phyloP scores from a whole-genome alignment of 2,888 invertebrate species.

The Nemurella pictetii region DNA sequence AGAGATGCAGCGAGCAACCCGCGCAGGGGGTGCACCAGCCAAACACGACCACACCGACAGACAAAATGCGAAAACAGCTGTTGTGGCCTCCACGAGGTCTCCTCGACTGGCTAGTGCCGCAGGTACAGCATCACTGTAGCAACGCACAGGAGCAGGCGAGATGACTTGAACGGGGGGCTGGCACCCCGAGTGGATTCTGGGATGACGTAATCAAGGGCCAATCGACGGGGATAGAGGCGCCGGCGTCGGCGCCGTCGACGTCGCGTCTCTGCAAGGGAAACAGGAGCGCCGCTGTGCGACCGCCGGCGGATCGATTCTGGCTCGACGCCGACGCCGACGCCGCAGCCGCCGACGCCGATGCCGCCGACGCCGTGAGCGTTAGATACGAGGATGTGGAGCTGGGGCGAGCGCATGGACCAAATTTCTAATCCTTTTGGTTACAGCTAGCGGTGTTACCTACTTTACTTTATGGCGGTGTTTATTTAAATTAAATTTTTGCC shows the following conservation, averaged over 20 bases:
- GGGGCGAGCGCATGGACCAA: neutral
- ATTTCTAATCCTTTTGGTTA: neutral
- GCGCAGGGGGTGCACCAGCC: neutral
- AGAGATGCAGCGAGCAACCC: neutral
- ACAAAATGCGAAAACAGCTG: neutral
- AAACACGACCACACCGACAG: neutral
- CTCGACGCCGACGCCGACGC: neutral
- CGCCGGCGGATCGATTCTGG: neutral
- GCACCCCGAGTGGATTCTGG: slow-evolving; percentile 30
- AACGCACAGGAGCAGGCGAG: slow-evolving; percentile 5
- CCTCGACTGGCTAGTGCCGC: neutral
- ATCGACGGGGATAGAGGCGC: slow-evolving; percentile 30
- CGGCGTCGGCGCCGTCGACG: slow-evolving; percentile 31
- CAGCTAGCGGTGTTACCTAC: neutral
- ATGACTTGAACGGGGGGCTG: neutral
- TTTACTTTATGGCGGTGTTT: neutral
- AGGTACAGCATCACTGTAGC: slow-evolving; percentile 23
- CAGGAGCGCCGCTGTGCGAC: neutral
- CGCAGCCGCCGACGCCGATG: neutral
- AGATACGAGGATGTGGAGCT: neutral
- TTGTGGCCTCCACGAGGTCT: neutral
- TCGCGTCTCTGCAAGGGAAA: neutral
- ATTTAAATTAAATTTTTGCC: neutral
- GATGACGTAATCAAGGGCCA: slow-evolving; percentile 36
- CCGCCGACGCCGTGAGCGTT: neutral